Conservation (phyloP, 1,140 invertebrate species). For the Orius laevigatus region DNA sequence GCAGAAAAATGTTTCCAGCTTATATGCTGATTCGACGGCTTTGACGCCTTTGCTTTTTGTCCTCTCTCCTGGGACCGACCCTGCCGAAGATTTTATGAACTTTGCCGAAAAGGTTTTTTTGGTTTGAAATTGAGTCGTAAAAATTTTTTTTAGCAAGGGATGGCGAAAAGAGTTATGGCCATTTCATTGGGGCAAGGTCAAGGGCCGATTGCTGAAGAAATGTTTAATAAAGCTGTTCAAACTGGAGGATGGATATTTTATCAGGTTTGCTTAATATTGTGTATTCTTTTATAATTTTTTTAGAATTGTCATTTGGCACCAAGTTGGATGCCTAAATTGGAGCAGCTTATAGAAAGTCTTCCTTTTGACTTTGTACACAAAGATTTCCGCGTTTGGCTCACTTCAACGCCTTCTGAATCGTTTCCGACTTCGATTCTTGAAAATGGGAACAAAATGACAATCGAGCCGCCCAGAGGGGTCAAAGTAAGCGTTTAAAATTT, state of each 20-base stretch:
- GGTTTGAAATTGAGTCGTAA: not conserved
- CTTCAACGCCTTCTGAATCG: constrained; percentile 42
- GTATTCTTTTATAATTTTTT: not conserved
- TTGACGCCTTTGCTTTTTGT: constrained; percentile 48
- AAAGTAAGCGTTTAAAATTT: constrained; percentile 25
- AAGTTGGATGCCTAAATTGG: constrained; percentile 49
- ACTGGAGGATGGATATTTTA: constrained; percentile 47
- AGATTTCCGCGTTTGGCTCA: constrained; percentile 55
- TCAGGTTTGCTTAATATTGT: constrained; percentile 26
- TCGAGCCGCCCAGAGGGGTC: constrained; percentile 49
- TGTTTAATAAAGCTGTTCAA: constrained; percentile 40
- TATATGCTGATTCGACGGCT: constrained; percentile 45
- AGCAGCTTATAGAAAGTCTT: constrained; percentile 37
- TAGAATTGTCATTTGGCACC: constrained; percentile 60
- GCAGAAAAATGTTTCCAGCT: constrained; percentile 40
- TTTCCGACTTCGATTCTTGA: constrained; percentile 55
- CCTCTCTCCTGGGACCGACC: constrained; percentile 52
- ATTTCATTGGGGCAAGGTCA: constrained; percentile 60
- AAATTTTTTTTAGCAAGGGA: constrained; percentile 26
- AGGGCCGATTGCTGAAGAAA: constrained; percentile 41
- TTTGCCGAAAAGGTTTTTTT: constrained; percentile 38
- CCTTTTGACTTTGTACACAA: constrained; percentile 32
- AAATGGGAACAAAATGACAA: constrained; percentile 54
- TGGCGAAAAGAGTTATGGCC: constrained; percentile 38
- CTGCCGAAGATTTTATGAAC: constrained; percentile 41